These are phyloP conservation scores for Epinotia brunnichana DNA, from an alignment of 2,888 invertebrate species.

Conservation along the genomic window DNA sequence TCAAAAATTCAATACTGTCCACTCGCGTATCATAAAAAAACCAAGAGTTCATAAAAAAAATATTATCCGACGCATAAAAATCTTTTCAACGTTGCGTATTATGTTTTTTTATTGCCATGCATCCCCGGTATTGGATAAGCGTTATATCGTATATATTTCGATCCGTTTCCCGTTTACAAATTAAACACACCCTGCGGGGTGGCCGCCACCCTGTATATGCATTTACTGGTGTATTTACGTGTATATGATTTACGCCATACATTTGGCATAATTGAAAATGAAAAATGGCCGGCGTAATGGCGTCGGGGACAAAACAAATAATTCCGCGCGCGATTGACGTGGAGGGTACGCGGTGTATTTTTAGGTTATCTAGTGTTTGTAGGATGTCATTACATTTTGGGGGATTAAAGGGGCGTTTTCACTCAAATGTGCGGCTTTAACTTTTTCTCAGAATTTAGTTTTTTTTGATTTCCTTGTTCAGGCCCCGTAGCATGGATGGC, in stretches of 20 bases:
- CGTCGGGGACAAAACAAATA: conserved; percentile 70
- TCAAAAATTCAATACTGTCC: conserved; percentile 46
- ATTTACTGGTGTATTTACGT: conserved; percentile 43
- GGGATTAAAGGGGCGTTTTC: conserved; percentile 11
- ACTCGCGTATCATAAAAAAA: conserved; percentile 50
- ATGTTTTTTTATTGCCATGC: conserved; percentile 56
- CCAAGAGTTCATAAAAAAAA: conserved; percentile 33
- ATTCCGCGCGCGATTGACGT: conserved; percentile 52
- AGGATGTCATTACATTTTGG: conserved; percentile 12
- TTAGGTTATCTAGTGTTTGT: conserved; percentile 37
- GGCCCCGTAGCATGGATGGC: no score
- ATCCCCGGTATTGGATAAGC: conserved; percentile 65
- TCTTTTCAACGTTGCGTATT: conserved; percentile 51
- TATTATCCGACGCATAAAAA: conserved; percentile 55
- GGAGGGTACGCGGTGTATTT: conserved; percentile 20
- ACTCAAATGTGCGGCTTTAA: no score
- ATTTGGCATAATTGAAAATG: conserved; percentile 81
- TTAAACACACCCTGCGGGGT: conserved; percentile 70
- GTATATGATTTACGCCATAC: conserved; percentile 77
- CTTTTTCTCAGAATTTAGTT: no score
- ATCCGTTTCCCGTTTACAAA: conserved; percentile 75
- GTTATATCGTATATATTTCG: conserved; percentile 65
- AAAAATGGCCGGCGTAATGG: conserved; percentile 74
- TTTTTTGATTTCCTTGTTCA: no score
- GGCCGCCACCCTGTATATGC: conserved; percentile 42